Percentiles rank a stretch among this genome's conserved stretches.
Conservation (phyloP, 2,888 invertebrate genomes). For the Koerneria pararmatus region DNA sequence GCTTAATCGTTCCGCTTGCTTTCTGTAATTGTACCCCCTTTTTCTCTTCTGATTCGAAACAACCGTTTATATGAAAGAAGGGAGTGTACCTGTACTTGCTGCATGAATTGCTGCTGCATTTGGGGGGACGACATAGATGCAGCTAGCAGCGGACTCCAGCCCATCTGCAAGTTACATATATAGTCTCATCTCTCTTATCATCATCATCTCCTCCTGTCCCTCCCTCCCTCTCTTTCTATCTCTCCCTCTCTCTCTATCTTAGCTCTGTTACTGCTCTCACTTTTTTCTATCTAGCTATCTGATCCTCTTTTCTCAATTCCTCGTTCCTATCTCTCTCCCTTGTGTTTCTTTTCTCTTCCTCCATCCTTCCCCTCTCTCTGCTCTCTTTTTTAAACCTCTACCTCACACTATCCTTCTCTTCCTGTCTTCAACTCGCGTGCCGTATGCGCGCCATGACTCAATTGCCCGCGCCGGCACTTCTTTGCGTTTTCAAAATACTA, state of each 20-base stretch:
- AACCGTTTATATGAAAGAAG: no score
- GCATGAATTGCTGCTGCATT: constrained; percentile 22
- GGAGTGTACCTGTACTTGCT: no score
- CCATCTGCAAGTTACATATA: constrained; percentile 9
- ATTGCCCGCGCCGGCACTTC: no score
- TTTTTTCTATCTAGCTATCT: not conserved
- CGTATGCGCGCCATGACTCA: no score
- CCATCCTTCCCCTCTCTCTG: not conserved
- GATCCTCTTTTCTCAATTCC: not conserved
- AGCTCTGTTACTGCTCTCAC: not conserved
- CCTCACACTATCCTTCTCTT: not conserved
- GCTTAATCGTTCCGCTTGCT: not conserved
- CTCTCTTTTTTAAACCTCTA: not conserved
- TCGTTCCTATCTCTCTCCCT: not conserved
- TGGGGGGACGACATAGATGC: no score
- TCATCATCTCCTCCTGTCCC: not conserved
- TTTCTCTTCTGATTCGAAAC: no score
- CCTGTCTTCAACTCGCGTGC: not conserved
- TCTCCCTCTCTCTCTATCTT: not conserved
- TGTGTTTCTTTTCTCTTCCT: not conserved
- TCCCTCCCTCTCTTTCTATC: not conserved
- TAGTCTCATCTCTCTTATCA: not conserved
- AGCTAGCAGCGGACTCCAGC: not conserved
- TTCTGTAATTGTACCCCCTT: no score
- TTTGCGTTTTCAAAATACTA: not conserved